Percentiles rank a stretch among this genome's conserved stretches.
Evolutionary conservation across 2,113 vertebrate genomes (phyloP).

Genomic region (Nerophis lumbriciformis): DNA sequence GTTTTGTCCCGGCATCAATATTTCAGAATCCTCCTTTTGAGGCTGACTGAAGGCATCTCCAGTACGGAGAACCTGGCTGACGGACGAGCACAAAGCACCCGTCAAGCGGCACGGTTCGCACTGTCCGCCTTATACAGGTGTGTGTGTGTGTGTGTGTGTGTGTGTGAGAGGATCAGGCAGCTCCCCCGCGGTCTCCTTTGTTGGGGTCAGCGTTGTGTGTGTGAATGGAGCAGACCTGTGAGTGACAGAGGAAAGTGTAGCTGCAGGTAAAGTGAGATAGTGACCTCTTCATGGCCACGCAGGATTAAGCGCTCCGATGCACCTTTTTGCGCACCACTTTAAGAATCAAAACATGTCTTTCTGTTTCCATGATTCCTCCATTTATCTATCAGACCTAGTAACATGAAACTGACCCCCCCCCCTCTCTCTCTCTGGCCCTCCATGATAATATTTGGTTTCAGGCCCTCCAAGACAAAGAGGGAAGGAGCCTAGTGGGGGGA

Average conservation of each 20-base stretch:
- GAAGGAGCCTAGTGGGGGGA: constrained; percentile 85
- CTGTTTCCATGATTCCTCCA: constrained; percentile 46
- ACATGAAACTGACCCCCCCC: constrained; percentile 90
- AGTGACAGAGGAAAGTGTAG: constrained; percentile 75
- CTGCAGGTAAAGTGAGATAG: constrained; percentile 83
- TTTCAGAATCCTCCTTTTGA: constrained; percentile 84
- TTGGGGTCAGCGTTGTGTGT: constrained; percentile 53
- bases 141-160: constrained; percentile 11
- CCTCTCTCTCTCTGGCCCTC: constrained; percentile 54
- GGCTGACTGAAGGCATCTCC: constrained; percentile 88
- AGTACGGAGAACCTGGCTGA: constrained; percentile 86
- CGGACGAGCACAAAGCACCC: constrained; percentile 87
- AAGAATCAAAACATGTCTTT: background rate
- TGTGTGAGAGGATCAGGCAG: constrained; percentile 53
- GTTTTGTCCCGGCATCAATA: constrained; percentile 79
- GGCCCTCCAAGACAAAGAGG: constrained; percentile 84
- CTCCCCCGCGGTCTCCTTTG: constrained; percentile 69
- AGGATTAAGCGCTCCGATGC: constrained; percentile 45
- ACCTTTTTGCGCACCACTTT: background rate
- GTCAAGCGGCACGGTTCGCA: constrained; percentile 45
- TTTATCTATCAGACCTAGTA: constrained; percentile 67
- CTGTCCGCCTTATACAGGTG: constrained; percentile 26
- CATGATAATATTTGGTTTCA: constrained; percentile 87
- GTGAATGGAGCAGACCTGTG: constrained; percentile 65
- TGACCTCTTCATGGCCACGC: constrained; percentile 81